A percentile compares a stretch with the other conserved stretches of the same genome.
Conservation (phyloP, 2,113 vertebrate species). For the Chelonoidis abingdonii region DNA sequence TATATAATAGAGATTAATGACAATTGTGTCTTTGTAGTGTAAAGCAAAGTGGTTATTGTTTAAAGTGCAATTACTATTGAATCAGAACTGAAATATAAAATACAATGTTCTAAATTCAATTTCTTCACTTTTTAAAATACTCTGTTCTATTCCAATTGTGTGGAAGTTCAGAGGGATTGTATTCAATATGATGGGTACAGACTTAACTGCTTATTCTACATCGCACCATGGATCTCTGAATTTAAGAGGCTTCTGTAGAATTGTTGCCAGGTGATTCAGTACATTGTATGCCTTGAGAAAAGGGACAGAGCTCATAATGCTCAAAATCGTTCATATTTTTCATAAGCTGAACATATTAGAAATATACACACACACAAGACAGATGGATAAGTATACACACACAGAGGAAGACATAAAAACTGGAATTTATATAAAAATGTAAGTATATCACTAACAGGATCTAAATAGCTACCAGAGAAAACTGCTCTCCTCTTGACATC, state of each 20-base stretch:
- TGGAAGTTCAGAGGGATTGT: background rate
- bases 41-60: slow-evolving; percentile 45
- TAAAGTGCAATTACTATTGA: slow-evolving; percentile 26
- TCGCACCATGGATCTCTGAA: background rate
- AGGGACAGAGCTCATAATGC: background rate
- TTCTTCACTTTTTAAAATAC: slow-evolving; percentile 53
- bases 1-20: slow-evolving; percentile 43
- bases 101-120: slow-evolving; percentile 21
- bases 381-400: too few relatives aligned
- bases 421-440: too few relatives aligned
- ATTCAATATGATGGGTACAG: slow-evolving; percentile 23
- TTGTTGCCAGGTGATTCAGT: slow-evolving; percentile 45
- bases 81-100: slow-evolving; percentile 21
- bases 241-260: background rate
- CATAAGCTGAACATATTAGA: too few relatives aligned
- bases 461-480: too few relatives aligned
- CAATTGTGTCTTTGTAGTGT: background rate
- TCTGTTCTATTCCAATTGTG: slow-evolving; percentile 48
- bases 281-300: background rate
- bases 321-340: slow-evolving; percentile 19
- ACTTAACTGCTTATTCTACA: slow-evolving; percentile 2
- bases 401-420: too few relatives aligned
- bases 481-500: too few relatives aligned
- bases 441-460: too few relatives aligned
- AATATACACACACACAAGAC: too few relatives aligned